These are phyloP conservation scores for Pycnomerus fuliginosus DNA, from an alignment of 2,888 invertebrate species.

Conservation along the genomic window DNA sequence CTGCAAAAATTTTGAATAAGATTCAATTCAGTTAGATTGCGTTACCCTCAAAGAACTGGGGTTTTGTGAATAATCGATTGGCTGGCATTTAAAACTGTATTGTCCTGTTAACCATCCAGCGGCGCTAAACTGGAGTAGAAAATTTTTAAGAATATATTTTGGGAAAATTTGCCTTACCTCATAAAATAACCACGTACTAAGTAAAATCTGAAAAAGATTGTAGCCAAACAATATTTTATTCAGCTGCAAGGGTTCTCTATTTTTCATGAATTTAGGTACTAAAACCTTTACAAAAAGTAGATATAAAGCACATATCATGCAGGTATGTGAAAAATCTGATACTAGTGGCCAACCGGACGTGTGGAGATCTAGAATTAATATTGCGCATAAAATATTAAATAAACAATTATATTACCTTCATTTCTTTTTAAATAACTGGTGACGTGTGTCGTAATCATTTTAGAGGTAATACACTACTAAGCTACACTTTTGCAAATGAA, in stretches of 20 bases:
- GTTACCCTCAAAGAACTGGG: constrained; percentile 72
- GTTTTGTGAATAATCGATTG: constrained; percentile 78
- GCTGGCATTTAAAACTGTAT: constrained; percentile 90
- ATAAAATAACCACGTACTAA: constrained; percentile 61
- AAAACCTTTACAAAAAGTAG: constrained; percentile 1
- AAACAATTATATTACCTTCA: neutral
- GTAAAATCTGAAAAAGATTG: constrained; percentile 83
- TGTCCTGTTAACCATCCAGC: constrained; percentile 72
- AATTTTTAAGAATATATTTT: neutral
- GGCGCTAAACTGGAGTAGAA: constrained; percentile 65
- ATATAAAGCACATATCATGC: neutral
- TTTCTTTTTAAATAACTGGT: neutral
- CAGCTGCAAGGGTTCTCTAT: constrained; percentile 79
- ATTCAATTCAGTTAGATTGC: neutral
- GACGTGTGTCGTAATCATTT: no score
- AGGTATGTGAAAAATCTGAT: no score
- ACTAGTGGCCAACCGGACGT: no score
- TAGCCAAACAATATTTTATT: constrained; percentile 78
- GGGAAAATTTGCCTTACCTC: constrained; percentile 1
- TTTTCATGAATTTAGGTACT: constrained; percentile 84
- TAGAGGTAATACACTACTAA: no score
- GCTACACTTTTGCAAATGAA: no score
- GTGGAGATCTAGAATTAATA: neutral
- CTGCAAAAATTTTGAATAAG: constrained; percentile 1
- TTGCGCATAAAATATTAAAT: neutral